Evolutionary conservation across 1,140 invertebrate species (phyloP), one percentile per base, ranked within the genome.

Genomic region (Ips typographus): DNA sequence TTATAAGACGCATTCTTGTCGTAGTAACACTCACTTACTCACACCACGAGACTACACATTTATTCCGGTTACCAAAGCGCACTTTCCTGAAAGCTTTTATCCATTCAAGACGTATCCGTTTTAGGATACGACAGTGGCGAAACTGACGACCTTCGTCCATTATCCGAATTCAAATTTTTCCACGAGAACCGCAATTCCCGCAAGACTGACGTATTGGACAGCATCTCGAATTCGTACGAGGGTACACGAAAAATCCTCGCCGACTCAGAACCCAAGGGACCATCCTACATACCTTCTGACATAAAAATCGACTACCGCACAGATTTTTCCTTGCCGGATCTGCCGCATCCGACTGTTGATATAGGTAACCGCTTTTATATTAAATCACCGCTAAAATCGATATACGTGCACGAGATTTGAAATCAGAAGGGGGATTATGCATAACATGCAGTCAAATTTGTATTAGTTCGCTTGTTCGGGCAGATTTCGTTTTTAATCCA

Each of bases 141-240:
- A 41, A 51, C 61, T 38, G 61, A 64, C 40, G 68, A 70, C 56
- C 68, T 70, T n/a, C 68, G 62, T 65, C 61, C 61, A 70, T 65
- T 71, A 60, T 61, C 65, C 40, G 55, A 68, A 44, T 72, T 73
- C 51, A 75, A 71, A 72, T 72, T 74, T 44, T 65, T 71, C 58
- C 75, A 74, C 59, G 72, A 75, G 39, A 72, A 64, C 60, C 65
- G 72, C 41, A 76, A 76, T 56, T 66, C 72, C 37, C 73, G 76
- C 65, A 79, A 77, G 71, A 77, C 76, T 38, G 80, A 81, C 63
- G 77, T 82, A 37, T 81, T 85, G 65, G 81, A 84, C 73, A 84
- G 80, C 71, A 85, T 85, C 68, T 82, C 84, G 63, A 82, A 81
- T 72, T 83, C 79, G 51, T 83, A 83, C 70, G 81, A 82, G 59